Percentiles rank a stretch among this genome's conserved stretches.
phyloP scores from a whole-genome alignment of 2,888 invertebrate species.

The Epsilonema sp. region DNA sequence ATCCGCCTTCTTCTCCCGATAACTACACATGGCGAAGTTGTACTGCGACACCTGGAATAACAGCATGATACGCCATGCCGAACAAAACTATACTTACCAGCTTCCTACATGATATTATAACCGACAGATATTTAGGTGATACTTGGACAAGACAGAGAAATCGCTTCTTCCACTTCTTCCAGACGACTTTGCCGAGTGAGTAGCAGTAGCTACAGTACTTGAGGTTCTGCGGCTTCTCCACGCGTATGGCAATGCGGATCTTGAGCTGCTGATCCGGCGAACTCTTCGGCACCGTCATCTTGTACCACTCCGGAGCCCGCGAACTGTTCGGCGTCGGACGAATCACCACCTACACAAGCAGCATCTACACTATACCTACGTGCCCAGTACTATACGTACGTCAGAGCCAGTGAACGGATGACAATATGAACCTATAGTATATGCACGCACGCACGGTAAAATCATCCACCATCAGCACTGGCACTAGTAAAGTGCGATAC shows the following conservation, averaged over 20 bases:
- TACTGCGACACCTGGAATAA: slow-evolving; percentile 57
- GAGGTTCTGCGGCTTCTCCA: slow-evolving; percentile 97
- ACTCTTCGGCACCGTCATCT: slow-evolving; percentile 84
- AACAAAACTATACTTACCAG: too few species aligned
- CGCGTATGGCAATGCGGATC: slow-evolving; percentile 89
- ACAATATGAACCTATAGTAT: too few species aligned
- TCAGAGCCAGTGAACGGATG: background rate
- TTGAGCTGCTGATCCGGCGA: slow-evolving; percentile 79
- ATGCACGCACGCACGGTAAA: background rate
- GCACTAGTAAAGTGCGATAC: too few species aligned
- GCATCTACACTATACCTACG: too few species aligned
- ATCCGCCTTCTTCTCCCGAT: slow-evolving; percentile 95
- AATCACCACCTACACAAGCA: slow-evolving; percentile 31
- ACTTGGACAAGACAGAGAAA: slow-evolving; percentile 96
- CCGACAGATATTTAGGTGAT: too few species aligned
- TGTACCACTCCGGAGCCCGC: slow-evolving; percentile 64
- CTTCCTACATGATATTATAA: too few species aligned
- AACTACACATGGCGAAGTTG: slow-evolving; percentile 98
- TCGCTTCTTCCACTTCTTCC: slow-evolving; percentile 98
- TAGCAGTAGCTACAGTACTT: slow-evolving; percentile 72
- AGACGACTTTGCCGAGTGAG: slow-evolving; percentile 59
- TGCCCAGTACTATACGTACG: background rate
- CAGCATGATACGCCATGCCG: too few species aligned
- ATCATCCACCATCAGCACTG: too few species aligned
- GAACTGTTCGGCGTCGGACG: slow-evolving; percentile 42